phyloP scores from a whole-genome alignment of 2,797 vertebrate genomes.

The Acridotheres tristis region DNA sequence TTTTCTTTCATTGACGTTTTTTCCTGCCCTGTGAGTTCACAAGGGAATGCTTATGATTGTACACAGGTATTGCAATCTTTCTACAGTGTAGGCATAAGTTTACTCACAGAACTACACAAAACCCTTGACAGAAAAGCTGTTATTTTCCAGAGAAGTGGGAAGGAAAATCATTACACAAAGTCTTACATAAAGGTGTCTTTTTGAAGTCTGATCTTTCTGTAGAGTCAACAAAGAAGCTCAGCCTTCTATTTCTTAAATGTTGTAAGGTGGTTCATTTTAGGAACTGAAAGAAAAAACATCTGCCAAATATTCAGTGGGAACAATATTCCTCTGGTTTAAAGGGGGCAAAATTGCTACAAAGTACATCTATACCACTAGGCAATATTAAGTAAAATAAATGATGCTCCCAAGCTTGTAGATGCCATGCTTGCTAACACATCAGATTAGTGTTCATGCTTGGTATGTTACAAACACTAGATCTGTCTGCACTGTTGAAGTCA shows the following conservation, averaged over 20 bases:
- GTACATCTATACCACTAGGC: neutral
- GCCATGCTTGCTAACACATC: neutral
- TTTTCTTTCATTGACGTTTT: neutral
- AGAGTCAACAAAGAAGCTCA: neutral
- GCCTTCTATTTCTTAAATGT: neutral
- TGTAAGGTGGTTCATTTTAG: neutral
- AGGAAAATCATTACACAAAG: neutral
- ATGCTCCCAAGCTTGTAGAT: neutral
- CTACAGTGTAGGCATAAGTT: neutral
- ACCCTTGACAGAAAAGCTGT: neutral
- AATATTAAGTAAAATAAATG: neutral
- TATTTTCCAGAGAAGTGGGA: neutral
- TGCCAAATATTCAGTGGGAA: neutral
- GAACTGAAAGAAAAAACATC: neutral
- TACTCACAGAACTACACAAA: slow-evolving; percentile 1
- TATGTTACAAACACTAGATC: neutral
- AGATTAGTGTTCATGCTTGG: neutral
- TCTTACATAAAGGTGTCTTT: neutral
- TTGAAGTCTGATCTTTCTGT: neutral
- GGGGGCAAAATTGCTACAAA: neutral
- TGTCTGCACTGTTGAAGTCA: neutral
- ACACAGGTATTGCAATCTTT: neutral
- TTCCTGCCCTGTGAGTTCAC: neutral
- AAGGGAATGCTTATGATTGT: neutral
- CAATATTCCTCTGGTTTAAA: neutral